These are phyloP conservation scores for Protodeltote pygarga DNA, from an alignment of 2,888 invertebrate species.

Conservation along the genomic window DNA sequence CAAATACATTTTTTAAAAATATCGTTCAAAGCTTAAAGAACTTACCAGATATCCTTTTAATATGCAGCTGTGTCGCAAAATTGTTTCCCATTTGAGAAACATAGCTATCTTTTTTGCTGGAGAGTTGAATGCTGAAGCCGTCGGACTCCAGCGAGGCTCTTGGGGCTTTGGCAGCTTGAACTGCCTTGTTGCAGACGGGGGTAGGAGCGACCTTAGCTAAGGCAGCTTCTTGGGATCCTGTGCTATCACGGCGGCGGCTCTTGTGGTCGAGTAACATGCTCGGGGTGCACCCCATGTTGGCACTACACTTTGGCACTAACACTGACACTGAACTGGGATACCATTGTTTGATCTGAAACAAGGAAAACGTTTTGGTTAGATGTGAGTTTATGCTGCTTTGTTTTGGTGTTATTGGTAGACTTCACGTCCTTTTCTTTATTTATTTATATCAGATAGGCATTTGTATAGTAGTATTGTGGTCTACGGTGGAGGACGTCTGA, in stretches of 20 bases:
- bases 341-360: slow-evolving; percentile 72
- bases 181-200: slow-evolving; percentile 80
- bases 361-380: slow-evolving; percentile 32
- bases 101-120: slow-evolving; percentile 84
- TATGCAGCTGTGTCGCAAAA: slow-evolving; percentile 83
- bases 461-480: no score
- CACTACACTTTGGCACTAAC: slow-evolving; percentile 81
- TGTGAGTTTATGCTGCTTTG: no score
- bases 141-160: slow-evolving; percentile 82
- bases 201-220: slow-evolving; percentile 79
- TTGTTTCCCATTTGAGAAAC: slow-evolving; percentile 86
- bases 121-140: slow-evolving; percentile 83
- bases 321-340: slow-evolving; percentile 64
- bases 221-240: slow-evolving; percentile 82
- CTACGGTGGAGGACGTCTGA: no score
- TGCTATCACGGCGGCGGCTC: slow-evolving; percentile 86
- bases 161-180: slow-evolving; percentile 79
- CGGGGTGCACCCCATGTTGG: slow-evolving; percentile 88
- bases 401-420: no score
- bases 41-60: slow-evolving; percentile 85
- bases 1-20: no score
- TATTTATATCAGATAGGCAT: no score
- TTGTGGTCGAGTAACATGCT: slow-evolving; percentile 89
- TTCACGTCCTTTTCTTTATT: no score
- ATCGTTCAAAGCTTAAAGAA: slow-evolving; percentile 7